Evolutionary conservation across 1,140 invertebrate genomes (phyloP).

Genomic region (Sitophilus oryzae): DNA sequence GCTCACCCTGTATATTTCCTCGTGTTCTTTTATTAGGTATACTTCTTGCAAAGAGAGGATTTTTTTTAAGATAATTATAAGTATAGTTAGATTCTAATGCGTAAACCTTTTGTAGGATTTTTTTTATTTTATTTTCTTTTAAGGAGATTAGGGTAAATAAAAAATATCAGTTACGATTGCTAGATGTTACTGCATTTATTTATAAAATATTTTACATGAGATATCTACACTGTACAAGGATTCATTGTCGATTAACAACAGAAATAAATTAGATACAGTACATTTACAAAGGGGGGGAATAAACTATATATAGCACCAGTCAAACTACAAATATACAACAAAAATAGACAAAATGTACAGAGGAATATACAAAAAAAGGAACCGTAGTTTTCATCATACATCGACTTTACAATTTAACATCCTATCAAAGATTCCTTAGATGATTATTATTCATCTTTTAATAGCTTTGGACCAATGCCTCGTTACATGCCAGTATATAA

Average conservation of each 20-base stretch:
- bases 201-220: slow-evolving; percentile 48
- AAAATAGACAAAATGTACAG: slow-evolving; percentile 31
- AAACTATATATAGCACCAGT: slow-evolving; percentile 43
- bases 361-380: slow-evolving; percentile 35
- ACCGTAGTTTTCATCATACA: slow-evolving; percentile 9
- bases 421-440: no score
- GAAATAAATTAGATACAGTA: slow-evolving; percentile 38
- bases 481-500: no score
- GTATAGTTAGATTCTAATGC: no score
- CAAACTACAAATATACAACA: slow-evolving; percentile 41
- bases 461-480: no score
- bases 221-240: slow-evolving; percentile 46
- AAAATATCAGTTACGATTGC: slow-evolving; percentile 31
- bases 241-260: slow-evolving; percentile 32
- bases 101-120: no score
- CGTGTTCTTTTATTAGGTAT: no score
- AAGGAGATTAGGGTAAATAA: no score
- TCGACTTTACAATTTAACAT: no score
- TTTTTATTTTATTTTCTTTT: no score
- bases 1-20: no score
- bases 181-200: slow-evolving; percentile 43
- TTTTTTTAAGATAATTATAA: no score
- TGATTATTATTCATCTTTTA: neutral
- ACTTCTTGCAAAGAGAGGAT: no score
- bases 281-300: slow-evolving; percentile 35